Evolutionary conservation across 2,797 vertebrate genomes (phyloP).

Genomic region (Paguma larvata): DNA sequence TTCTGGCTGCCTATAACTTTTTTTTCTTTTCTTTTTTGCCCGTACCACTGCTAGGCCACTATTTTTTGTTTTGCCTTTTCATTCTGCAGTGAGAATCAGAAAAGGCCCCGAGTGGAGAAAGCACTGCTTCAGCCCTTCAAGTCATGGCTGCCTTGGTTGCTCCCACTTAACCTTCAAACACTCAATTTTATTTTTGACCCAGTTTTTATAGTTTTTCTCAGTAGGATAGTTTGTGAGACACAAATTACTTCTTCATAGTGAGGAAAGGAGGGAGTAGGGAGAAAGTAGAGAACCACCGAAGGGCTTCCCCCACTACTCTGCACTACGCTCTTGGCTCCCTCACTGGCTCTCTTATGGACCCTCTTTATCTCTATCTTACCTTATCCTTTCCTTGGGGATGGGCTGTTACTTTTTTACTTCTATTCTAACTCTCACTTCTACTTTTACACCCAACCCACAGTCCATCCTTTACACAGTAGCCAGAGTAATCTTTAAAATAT

Average conservation of each 20-base stretch:
- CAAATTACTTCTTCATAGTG: neutral
- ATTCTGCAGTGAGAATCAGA: neutral
- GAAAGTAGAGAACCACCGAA: neutral
- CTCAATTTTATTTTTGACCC: slow-evolving; percentile 26
- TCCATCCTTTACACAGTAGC: neutral
- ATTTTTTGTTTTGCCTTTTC: neutral
- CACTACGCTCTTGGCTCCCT: fast-evolving
- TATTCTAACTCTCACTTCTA: neutral
- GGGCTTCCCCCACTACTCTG: neutral
- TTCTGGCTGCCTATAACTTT: neutral
- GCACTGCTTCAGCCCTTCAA: neutral
- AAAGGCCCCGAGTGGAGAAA: neutral
- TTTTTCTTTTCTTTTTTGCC: neutral
- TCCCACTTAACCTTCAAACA: neutral
- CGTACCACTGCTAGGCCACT: neutral
- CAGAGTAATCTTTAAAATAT: slow-evolving; percentile 6
- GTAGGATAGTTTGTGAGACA: neutral
- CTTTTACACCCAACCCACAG: neutral
- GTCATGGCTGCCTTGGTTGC: neutral
- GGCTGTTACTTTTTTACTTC: neutral
- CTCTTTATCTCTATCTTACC: neutral
- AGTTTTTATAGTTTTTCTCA: slow-evolving; percentile 9
- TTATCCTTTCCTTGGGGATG: neutral
- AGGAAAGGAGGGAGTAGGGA: neutral
- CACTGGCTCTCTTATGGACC: neutral